Conservation (phyloP, 2,888 invertebrate species). For the Agrotis clavis region DNA sequence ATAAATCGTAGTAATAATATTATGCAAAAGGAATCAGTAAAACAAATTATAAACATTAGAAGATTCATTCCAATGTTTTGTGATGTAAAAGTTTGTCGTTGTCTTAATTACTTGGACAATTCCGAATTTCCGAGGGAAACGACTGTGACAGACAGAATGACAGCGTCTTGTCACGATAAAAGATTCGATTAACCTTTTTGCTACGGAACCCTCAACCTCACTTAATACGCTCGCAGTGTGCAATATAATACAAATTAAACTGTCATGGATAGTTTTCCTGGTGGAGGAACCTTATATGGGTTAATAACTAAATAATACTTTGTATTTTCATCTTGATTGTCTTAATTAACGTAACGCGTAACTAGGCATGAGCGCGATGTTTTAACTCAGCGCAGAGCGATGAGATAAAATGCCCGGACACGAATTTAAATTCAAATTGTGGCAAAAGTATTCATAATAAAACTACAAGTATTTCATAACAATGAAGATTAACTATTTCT, state of each 20-base stretch:
- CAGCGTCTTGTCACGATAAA: neutral
- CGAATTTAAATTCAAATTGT: too few species aligned
- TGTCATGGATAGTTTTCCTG: neutral
- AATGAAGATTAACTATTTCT: too few species aligned
- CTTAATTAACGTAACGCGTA: neutral
- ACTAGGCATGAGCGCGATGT: too few species aligned
- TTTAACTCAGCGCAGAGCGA: too few species aligned
- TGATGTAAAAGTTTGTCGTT: neutral
- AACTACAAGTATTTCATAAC: too few species aligned
- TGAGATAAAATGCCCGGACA: too few species aligned
- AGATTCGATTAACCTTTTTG: slow-evolving; percentile 7
- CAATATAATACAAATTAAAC: slow-evolving; percentile 14
- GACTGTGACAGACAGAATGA: neutral
- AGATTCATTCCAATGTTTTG: neutral
- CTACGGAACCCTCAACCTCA: neutral
- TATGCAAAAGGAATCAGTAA: neutral
- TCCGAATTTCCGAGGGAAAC: neutral
- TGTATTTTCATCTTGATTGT: neutral
- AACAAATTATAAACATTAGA: neutral
- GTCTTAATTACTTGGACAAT: slow-evolving; percentile 1
- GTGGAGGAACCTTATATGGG: neutral
- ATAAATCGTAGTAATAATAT: too few species aligned
- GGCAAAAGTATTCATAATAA: too few species aligned
- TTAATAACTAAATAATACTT: neutral
- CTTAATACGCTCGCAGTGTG: neutral